Evolutionary conservation across 2,797 vertebrate species (phyloP).

Genomic region (Neosalanx taihuensis): DNA sequence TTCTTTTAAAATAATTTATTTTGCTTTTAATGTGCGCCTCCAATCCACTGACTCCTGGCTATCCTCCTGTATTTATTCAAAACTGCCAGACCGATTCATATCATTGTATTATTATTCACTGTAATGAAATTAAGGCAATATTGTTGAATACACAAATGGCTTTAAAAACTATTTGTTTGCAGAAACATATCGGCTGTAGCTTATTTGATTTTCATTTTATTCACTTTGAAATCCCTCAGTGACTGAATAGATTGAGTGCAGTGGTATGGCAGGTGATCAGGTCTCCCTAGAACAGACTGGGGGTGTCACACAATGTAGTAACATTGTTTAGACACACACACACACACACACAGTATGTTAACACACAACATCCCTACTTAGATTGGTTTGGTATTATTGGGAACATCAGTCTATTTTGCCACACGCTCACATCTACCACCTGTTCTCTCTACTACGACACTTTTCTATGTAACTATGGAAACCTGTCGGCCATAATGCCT

Average conservation of each 20-base stretch:
- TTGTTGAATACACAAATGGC: constrained; percentile 4
- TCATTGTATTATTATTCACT: constrained; percentile 12
- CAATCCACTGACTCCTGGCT: constrained; percentile 47
- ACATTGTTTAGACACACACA: constrained; percentile 22
- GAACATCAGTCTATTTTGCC: not conserved
- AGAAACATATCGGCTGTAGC: not conserved
- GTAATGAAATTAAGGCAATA: not conserved
- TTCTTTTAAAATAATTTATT: constrained; percentile 56
- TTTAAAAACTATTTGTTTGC: constrained; percentile 19
- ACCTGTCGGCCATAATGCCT: constrained; percentile 11
- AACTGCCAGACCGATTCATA: constrained; percentile 6
- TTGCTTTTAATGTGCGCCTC: constrained; percentile 51
- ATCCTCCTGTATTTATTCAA: constrained; percentile 10
- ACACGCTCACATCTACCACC: too few relatives aligned
- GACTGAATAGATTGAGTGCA: constrained; percentile 14
- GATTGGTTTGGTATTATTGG: constrained; percentile 8
- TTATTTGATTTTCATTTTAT: constrained; percentile 8
- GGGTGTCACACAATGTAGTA: constrained; percentile 16
- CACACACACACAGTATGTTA: constrained; percentile 16
- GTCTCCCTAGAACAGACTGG: constrained; percentile 20
- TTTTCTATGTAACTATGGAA: constrained; percentile 28
- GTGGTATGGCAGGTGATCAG: not conserved
- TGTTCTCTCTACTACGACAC: too few relatives aligned
- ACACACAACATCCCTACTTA: constrained; percentile 7
- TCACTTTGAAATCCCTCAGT: constrained; percentile 12